Conservation (phyloP, 2,888 invertebrate species). For the Troglohyphantes excavatus region DNA sequence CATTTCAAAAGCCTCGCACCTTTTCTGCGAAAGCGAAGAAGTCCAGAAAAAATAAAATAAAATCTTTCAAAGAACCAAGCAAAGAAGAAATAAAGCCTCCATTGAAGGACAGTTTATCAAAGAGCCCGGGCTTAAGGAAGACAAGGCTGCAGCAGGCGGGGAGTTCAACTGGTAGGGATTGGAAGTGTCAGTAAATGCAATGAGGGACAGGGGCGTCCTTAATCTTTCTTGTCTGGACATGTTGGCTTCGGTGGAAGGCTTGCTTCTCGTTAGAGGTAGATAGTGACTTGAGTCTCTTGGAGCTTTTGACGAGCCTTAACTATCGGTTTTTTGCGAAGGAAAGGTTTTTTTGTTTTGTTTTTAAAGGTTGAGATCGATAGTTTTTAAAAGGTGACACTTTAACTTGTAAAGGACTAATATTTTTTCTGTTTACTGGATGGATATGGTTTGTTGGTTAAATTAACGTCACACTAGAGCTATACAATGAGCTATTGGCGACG, state of each 20-base stretch:
- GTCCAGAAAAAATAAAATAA: not conserved
- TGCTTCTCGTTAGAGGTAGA: conserved; percentile 14
- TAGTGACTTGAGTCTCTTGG: conserved; percentile 33
- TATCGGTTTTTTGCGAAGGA: conserved; percentile 1
- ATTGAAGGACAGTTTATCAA: conserved; percentile 60
- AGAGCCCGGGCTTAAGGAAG: conserved; percentile 34
- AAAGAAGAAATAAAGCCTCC: not conserved
- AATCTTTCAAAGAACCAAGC: not conserved
- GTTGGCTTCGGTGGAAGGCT: conserved; percentile 21
- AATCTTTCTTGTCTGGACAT: conserved; percentile 66
- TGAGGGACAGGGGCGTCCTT: conserved; percentile 39
- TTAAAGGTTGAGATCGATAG: no score
- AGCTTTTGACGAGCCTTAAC: conserved; percentile 6
- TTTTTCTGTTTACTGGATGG: no score
- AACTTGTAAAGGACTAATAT: no score
- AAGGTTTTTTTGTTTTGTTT: not conserved
- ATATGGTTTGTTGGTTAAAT: no score
- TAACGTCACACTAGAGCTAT: no score
- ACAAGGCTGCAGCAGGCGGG: conserved; percentile 14
- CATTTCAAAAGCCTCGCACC: not conserved
- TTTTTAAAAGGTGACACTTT: no score
- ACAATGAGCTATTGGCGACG: no score
- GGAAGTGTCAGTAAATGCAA: conserved; percentile 55
- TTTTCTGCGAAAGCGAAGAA: not conserved
- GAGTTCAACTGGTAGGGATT: conserved; percentile 67